These are phyloP conservation scores for Zaprionus taronus DNA, from an alignment of 1,140 invertebrate species.

Conservation along the genomic window DNA sequence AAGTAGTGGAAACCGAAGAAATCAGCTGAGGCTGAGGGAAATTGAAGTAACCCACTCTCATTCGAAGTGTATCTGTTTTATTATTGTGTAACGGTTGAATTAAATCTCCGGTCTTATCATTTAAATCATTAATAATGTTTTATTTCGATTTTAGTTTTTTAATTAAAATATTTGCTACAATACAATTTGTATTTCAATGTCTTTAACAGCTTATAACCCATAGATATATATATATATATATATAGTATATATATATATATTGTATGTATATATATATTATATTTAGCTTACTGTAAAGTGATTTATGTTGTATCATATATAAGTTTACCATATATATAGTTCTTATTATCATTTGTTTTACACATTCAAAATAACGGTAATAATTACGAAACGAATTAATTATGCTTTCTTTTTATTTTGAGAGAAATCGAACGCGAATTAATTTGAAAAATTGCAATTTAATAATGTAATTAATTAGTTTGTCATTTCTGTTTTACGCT, in stretches of 20 bases:
- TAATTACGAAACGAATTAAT: conserved; percentile 44
- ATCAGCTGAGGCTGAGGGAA: not conserved
- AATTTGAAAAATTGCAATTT: conserved; percentile 64
- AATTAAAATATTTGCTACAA: conserved; percentile 68
- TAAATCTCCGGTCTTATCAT: conserved; percentile 6
- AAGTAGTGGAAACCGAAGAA: not conserved
- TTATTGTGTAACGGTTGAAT: conserved; percentile 20
- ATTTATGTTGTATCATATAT: conserved; percentile 62
- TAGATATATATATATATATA: conserved; percentile 40
- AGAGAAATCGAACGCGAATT: conserved; percentile 74
- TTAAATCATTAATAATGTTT: conserved; percentile 74
- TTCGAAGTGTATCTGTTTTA: conserved; percentile 18
- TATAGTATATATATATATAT: conserved; percentile 33
- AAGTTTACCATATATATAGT: conserved; percentile 51
- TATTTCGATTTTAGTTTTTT: conserved; percentile 73
- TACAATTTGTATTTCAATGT: conserved; percentile 70
- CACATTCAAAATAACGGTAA: conserved; percentile 67
- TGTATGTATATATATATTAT: conserved; percentile 30
- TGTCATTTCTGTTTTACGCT: conserved; percentile 35
- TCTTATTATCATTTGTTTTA: conserved; percentile 78
- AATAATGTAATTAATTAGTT: conserved; percentile 42
- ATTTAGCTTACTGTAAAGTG: conserved; percentile 69
- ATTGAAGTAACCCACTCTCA: not conserved
- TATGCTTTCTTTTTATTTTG: conserved; percentile 30
- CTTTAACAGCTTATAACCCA: conserved; percentile 77